Percentiles rank a stretch among this genome's conserved stretches.
These are phyloP conservation scores for Psephotus haematonotus DNA, from an alignment of 2,113 vertebrate species.

Conservation along the genomic window DNA sequence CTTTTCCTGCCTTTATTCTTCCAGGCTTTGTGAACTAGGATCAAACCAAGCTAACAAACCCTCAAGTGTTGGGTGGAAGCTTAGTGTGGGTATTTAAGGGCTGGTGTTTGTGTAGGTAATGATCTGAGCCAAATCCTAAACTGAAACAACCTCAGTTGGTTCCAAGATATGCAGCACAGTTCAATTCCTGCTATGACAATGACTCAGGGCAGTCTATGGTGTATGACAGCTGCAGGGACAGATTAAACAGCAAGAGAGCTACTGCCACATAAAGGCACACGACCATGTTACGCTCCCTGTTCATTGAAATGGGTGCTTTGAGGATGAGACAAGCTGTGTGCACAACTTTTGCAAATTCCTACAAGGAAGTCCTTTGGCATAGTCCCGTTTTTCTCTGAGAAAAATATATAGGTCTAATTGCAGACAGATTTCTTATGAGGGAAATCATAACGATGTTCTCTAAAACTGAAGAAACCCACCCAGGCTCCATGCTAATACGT, in stretches of 20 bases:
- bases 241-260: not conserved
- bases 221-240: not conserved
- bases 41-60: not conserved
- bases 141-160: not conserved
- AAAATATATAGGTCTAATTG: not conserved
- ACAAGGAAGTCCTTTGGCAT: not conserved
- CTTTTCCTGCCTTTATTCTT: not conserved
- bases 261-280: not conserved
- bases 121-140: not conserved
- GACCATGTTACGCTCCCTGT: fast-evolving
- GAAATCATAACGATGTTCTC: not conserved
- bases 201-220: not conserved
- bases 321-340: not conserved
- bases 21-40: not conserved
- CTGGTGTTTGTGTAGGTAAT: not conserved
- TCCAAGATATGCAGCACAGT: not conserved
- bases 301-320: not conserved
- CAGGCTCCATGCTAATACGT: not conserved
- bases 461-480: not conserved
- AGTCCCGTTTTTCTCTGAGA: not conserved
- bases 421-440: not conserved
- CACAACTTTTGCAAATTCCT: not conserved
- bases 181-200: not conserved
- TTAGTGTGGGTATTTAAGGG: not conserved
- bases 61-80: not conserved